Percentiles rank a stretch among this genome's conserved stretches.
Conservation (phyloP, 1,140 invertebrate genomes). For the Bombyx mori region DNA sequence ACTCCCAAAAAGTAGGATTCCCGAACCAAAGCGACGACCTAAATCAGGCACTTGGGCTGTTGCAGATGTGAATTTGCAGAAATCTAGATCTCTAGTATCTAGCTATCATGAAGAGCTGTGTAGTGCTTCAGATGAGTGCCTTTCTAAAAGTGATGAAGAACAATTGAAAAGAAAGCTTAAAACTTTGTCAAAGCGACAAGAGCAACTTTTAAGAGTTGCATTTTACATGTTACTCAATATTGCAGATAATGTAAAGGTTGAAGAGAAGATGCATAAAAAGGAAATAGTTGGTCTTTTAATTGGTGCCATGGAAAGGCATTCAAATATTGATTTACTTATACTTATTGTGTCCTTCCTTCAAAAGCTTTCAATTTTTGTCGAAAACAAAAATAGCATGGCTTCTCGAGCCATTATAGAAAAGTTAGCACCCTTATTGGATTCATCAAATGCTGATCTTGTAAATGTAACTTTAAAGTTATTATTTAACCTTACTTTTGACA, state of each 20-base stretch:
- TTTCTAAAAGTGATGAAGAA: conserved; percentile 84
- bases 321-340: conserved; percentile 88
- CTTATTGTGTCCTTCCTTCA: conserved; percentile 95
- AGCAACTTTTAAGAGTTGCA: conserved; percentile 88
- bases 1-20: conserved; percentile 76
- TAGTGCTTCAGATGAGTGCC: conserved; percentile 67
- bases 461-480: conserved; percentile 90
- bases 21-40: conserved; percentile 76
- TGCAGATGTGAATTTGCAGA: conserved; percentile 67
- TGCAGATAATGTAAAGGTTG: conserved; percentile 93
- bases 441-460: conserved; percentile 85
- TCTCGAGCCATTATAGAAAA: conserved; percentile 82
- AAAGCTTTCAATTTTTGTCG: conserved; percentile 93
- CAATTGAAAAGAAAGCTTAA: conserved; percentile 85
- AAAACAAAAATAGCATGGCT: conserved; percentile 95
- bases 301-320: conserved; percentile 88
- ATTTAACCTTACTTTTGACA: conserved; percentile 98
- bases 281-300: conserved; percentile 91
- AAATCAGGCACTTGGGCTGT: conserved; percentile 78
- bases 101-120: conserved; percentile 78
- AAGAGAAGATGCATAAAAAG: conserved; percentile 97
- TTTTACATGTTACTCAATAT: conserved; percentile 96
- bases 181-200: conserved; percentile 90
- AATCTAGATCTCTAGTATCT: conserved; percentile 71
- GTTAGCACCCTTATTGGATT: conserved; percentile 80